Evolutionary conservation across 2,888 invertebrate genomes (phyloP), one percentile per base, ranked within the genome.

Genomic region (Sphecodes monilicornis): DNA sequence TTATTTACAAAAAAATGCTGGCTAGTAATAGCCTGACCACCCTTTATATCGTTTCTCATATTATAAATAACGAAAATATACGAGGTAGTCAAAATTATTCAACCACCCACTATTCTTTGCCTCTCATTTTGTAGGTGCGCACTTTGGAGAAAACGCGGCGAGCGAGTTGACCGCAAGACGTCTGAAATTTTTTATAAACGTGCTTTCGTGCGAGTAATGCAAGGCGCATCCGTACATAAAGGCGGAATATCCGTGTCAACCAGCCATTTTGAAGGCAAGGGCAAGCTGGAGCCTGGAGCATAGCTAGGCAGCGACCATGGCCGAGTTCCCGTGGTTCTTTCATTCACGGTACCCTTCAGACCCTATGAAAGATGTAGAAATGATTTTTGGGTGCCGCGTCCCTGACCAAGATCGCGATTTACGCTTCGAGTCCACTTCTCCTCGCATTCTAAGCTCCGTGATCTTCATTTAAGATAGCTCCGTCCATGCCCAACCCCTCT

Each of bases 341-440:
- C 43, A 46, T 46, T 39, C 39, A 39, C 39, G 69, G n/a, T 50
- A 60, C 76, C 68, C 68, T 64, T 32, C 50, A 3, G n/a, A n/a
- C 6, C 18, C 64, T 36, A 76, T 83, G 73, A 80, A 83, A 80
- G 66, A 80, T 80, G 79, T 72, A 83, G 69, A 66, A 60, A 66
- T 50, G 60, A 83, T 76, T 80, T 79, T 80, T 64, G 46, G 41
- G 8, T 6, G 64, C 64, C 41, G 32, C 5, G 83, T 66, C 79
- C 83, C 79, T 79, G 79, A 76, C 83, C 75, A 76, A 79, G 54
- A 75, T 78, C 60, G 29, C 60, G 60, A 78, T 76, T 72, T 72
- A 72, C 50, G 6, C n/a, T 18, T 29, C 29, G 11, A 22, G 26
- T n/a, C 29, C 26, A 6, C 66, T 54, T 54, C 54, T 41, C 68